A percentile compares a stretch with the other conserved stretches of the same genome.
phyloP scores from a whole-genome alignment of 2,888 invertebrate species.

The Agrochola macilenta region DNA sequence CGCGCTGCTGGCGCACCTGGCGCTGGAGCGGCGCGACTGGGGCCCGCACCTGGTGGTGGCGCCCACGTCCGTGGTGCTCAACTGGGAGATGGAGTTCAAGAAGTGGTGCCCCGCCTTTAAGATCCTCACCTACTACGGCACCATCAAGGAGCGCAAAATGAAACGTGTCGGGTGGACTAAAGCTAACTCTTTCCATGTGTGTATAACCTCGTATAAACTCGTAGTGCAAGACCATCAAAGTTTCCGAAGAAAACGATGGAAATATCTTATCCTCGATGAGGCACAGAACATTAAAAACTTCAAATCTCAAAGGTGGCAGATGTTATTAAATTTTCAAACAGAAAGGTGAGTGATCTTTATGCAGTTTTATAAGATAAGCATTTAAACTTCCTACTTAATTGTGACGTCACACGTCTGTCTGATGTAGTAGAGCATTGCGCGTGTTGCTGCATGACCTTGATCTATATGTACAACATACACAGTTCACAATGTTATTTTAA shows the following conservation, averaged over 20 bases:
- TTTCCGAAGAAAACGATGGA: constrained; percentile 99
- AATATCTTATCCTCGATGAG: constrained; percentile 99
- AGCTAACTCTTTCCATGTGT: constrained; percentile 99
- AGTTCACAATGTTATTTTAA: background rate
- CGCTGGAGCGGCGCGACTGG: constrained; percentile 98
- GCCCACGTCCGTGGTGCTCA: constrained; percentile 99
- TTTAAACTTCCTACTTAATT: background rate
- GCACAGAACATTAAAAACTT: constrained; percentile 99
- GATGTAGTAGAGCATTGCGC: background rate
- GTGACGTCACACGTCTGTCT: background rate
- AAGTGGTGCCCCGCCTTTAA: constrained; percentile 99
- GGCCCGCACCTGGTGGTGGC: constrained; percentile 99
- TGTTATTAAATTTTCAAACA: constrained; percentile 98
- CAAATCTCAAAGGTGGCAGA: constrained; percentile 99
- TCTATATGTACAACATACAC: background rate
- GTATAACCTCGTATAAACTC: constrained; percentile 99
- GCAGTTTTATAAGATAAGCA: background rate
- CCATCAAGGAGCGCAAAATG: constrained; percentile 97
- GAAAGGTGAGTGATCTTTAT: constrained; percentile 92
- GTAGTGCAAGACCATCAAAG: constrained; percentile 99
- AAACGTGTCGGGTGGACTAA: constrained; percentile 99
- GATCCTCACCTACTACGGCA: constrained; percentile 99
- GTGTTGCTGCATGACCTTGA: background rate
- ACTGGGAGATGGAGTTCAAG: constrained; percentile 99
- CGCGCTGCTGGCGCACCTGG: constrained; percentile 97